Conservation (phyloP, 2,113 vertebrate genomes). For the Menura novaehollandiae region DNA sequence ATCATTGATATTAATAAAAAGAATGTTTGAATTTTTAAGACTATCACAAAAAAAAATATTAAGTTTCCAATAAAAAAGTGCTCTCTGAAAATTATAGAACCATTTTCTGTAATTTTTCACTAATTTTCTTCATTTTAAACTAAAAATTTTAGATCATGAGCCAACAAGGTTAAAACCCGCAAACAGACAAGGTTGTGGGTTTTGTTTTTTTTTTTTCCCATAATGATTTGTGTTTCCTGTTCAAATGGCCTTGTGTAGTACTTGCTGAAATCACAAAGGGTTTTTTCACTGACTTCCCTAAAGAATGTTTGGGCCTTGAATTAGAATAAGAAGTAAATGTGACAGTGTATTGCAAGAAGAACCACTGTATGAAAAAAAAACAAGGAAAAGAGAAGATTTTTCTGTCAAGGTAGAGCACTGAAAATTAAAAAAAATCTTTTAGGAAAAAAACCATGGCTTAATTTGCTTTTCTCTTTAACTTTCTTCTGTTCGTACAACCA, state of each 20-base stretch:
- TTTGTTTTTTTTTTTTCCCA: not conserved
- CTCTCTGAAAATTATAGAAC: not conserved
- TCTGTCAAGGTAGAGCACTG: not conserved
- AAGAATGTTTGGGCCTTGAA: not conserved
- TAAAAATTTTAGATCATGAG: not conserved
- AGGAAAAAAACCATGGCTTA: not conserved
- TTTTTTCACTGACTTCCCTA: not conserved
- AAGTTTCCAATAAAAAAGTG: not conserved
- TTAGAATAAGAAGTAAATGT: not conserved
- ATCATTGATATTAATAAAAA: not conserved
- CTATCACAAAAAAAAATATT: not conserved
- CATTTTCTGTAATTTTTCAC: not conserved
- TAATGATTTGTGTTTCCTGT: not conserved
- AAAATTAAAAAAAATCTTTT: not conserved
- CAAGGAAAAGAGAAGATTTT: not conserved
- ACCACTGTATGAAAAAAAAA: not conserved
- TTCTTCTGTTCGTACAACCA: not conserved
- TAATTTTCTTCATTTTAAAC: not conserved
- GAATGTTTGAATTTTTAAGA: fast-evolving
- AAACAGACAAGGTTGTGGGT: not conserved
- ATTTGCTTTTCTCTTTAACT: not conserved
- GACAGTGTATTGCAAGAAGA: not conserved
- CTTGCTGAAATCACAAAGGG: not conserved
- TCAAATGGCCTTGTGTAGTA: not conserved
- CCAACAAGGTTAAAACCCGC: not conserved